phyloP scores from a whole-genome alignment of 2,888 invertebrate genomes.

The Cetonia aurata region DNA sequence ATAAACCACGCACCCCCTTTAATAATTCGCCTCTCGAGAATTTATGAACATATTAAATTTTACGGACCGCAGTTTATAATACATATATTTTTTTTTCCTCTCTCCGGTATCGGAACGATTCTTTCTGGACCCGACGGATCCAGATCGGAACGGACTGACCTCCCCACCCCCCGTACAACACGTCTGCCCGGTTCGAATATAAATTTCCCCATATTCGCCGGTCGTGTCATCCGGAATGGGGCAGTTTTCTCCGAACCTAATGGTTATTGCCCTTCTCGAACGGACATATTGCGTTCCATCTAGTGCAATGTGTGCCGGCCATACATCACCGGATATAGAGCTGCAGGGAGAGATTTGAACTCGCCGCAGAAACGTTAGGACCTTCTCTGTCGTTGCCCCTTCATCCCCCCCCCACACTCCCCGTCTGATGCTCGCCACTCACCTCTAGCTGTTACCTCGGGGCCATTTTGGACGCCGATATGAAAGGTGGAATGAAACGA shows the following conservation, averaged over 20 bases:
- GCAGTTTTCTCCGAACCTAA: slow-evolving; percentile 73
- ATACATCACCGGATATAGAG: slow-evolving; percentile 69
- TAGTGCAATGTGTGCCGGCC: slow-evolving; percentile 72
- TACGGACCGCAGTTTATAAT: slow-evolving; percentile 10
- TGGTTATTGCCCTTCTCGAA: slow-evolving; percentile 74
- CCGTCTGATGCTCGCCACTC: too few relatives aligned
- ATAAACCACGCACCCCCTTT: too few relatives aligned
- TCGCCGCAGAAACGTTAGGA: slow-evolving; percentile 24
- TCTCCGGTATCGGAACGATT: neutral
- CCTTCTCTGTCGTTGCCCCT: slow-evolving; percentile 21
- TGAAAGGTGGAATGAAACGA: slow-evolving; percentile 50
- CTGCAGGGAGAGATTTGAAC: slow-evolving; percentile 53
- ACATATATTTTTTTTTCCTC: slow-evolving; percentile 6
- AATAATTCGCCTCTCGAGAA: neutral
- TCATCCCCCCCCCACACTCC: slow-evolving; percentile 46
- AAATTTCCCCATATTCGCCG: slow-evolving; percentile 73
- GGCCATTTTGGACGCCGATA: slow-evolving; percentile 14
- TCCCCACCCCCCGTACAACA: neutral
- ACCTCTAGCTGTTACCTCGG: too few relatives aligned
- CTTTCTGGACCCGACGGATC: slow-evolving; percentile 3
- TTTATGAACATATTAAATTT: slow-evolving; percentile 13
- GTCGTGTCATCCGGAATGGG: slow-evolving; percentile 73
- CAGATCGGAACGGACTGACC: slow-evolving; percentile 17
- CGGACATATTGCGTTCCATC: slow-evolving; percentile 74
- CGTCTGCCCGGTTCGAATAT: slow-evolving; percentile 62